phyloP scores from a whole-genome alignment of 2,888 invertebrate species.

The Acrocera orbiculus region DNA sequence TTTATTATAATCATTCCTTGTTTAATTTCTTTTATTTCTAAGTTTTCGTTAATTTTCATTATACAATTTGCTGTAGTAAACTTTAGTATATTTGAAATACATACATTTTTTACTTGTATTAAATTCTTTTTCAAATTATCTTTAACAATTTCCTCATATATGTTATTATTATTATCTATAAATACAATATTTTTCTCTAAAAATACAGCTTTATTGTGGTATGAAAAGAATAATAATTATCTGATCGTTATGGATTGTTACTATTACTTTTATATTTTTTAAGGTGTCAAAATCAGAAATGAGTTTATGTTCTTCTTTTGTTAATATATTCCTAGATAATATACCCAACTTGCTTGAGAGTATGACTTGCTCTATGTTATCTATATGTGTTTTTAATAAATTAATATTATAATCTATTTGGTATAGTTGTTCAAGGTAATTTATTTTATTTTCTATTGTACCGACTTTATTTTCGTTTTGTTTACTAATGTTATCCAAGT shows the following conservation, averaged over 20 bases:
- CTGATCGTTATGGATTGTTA: background rate
- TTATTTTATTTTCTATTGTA: background rate
- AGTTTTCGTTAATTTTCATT: too few relatives aligned
- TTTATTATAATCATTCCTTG: too few relatives aligned
- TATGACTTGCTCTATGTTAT: constrained; percentile 1
- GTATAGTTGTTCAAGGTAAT: background rate
- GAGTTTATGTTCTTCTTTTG: background rate
- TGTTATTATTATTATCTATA: background rate
- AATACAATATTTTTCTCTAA: background rate
- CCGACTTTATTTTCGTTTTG: background rate
- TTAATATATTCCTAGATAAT: constrained; percentile 1
- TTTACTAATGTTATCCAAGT: too few relatives aligned
- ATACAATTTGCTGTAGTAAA: too few relatives aligned
- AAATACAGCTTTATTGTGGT: background rate
- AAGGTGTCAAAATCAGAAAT: background rate
- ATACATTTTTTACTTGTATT: too few relatives aligned
- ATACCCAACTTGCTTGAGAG: constrained; percentile 1
- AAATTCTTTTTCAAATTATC: constrained; percentile 2
- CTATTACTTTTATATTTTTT: background rate
- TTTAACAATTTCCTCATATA: background rate
- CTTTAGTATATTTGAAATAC: too few relatives aligned
- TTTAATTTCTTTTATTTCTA: too few relatives aligned
- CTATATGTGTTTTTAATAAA: background rate
- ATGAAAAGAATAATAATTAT: constrained; percentile 1
- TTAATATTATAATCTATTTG: constrained; percentile 1